Percentiles rank a stretch among this genome's conserved stretches.
Conservation (phyloP, 1,140 invertebrate species). For the Chelonus insularis region DNA sequence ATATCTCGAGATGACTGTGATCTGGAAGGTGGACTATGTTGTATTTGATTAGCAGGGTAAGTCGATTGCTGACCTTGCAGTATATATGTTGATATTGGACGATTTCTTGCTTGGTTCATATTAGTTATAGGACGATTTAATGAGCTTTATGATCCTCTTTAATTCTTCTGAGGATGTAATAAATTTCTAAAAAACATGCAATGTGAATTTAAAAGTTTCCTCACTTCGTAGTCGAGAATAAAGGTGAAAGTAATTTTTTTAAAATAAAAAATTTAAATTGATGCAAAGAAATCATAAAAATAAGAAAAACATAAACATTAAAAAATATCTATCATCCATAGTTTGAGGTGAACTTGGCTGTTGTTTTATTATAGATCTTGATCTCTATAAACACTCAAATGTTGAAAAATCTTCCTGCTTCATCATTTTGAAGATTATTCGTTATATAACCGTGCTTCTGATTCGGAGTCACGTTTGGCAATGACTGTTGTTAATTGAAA, state of each 20-base stretch:
- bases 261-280: too few relatives aligned
- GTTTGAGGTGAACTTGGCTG: constrained; percentile 63
- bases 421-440: constrained; percentile 44
- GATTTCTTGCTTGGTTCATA: constrained; percentile 47
- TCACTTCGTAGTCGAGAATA: too few relatives aligned
- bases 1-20: constrained; percentile 65
- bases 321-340: constrained; percentile 64
- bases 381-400: constrained; percentile 77
- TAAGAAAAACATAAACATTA: constrained; percentile 4
- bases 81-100: constrained; percentile 66
- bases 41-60: constrained; percentile 40
- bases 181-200: constrained; percentile 49
- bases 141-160: constrained; percentile 60
- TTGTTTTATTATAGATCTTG: constrained; percentile 62
- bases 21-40: constrained; percentile 48
- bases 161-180: constrained; percentile 49
- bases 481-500: constrained; percentile 58
- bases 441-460: constrained; percentile 34
- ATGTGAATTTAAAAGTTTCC: too few relatives aligned
- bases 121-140: constrained; percentile 53
- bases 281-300: too few relatives aligned
- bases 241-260: too few relatives aligned
- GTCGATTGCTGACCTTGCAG: constrained; percentile 48
- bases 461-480: constrained; percentile 57
- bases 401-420: constrained; percentile 77